Evolutionary conservation across 2,797 vertebrate species (phyloP).

Genomic region (Lepilemur ruficaudatus): DNA sequence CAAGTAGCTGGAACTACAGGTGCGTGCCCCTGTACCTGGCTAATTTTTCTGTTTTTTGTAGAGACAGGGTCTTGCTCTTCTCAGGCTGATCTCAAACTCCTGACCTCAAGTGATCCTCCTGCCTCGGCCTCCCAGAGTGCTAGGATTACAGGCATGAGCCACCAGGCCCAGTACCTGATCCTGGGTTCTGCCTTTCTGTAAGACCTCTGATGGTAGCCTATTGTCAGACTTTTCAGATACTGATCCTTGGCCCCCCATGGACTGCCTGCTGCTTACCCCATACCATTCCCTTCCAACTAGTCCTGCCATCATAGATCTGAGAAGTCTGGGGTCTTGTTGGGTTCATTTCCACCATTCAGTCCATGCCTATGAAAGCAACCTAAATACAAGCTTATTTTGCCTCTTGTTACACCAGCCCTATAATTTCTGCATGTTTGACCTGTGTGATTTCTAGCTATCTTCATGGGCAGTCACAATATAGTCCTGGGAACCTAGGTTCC

Average conservation of each 20-base stretch:
- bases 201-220: neutral
- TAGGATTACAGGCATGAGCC: neutral
- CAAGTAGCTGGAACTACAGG: neutral
- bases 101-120: neutral
- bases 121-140: neutral
- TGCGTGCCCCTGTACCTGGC: fast-evolving
- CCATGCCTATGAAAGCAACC: neutral
- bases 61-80: neutral
- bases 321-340: neutral
- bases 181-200: neutral
- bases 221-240: neutral
- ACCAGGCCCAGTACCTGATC: neutral
- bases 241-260: neutral
- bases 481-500: neutral
- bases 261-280: no score
- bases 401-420: neutral
- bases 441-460: neutral
- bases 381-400: neutral
- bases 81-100: neutral
- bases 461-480: neutral
- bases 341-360: neutral
- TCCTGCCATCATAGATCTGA: neutral
- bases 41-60: neutral
- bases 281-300: neutral
- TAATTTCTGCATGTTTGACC: neutral